Evolutionary conservation across 2,797 vertebrate genomes (phyloP).

Genomic region (Nyctalus aviator): DNA sequence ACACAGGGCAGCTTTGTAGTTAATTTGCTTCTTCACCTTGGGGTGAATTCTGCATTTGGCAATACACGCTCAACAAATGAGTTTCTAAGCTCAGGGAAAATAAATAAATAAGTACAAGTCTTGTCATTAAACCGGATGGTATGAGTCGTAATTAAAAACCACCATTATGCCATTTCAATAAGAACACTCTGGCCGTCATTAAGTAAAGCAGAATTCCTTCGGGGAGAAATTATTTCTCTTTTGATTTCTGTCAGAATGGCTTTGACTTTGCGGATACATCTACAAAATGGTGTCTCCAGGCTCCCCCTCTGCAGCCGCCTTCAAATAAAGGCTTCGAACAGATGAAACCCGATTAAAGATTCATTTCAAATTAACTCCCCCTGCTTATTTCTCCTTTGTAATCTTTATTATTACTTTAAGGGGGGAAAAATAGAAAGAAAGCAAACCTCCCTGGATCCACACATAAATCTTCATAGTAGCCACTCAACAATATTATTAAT

Average conservation of each 20-base stretch:
- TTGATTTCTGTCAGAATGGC: constrained; percentile 89
- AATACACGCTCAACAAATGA: constrained; percentile 76
- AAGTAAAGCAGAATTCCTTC: constrained; percentile 87
- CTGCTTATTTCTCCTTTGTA: constrained; percentile 83
- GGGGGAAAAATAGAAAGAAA: constrained; percentile 47
- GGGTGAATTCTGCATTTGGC: constrained; percentile 63
- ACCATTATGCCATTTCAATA: constrained; percentile 84
- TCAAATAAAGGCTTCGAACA: constrained; percentile 86
- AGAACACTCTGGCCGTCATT: constrained; percentile 86
- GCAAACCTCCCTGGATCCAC: constrained; percentile 83
- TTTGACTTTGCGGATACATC: constrained; percentile 87
- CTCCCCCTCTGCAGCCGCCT: constrained; percentile 81
- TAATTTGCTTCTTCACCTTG: constrained; percentile 63
- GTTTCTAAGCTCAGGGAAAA: constrained; percentile 77
- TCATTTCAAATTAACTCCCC: constrained; percentile 86
- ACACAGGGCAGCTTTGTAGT: background rate
- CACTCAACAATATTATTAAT: constrained; percentile 85
- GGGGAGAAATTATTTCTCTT: constrained; percentile 89
- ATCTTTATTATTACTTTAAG: constrained; percentile 88
- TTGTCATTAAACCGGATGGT: constrained; percentile 81
- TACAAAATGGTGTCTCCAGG: constrained; percentile 85
- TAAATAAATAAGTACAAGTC: constrained; percentile 79
- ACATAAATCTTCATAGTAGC: constrained; percentile 87
- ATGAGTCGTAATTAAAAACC: constrained; percentile 78
- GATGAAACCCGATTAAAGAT: constrained; percentile 87